A percentile compares a stretch with the other conserved stretches of the same genome.
These are phyloP conservation scores for Baccha elongata DNA, from an alignment of 2,888 invertebrate genomes.

Conservation along the genomic window DNA sequence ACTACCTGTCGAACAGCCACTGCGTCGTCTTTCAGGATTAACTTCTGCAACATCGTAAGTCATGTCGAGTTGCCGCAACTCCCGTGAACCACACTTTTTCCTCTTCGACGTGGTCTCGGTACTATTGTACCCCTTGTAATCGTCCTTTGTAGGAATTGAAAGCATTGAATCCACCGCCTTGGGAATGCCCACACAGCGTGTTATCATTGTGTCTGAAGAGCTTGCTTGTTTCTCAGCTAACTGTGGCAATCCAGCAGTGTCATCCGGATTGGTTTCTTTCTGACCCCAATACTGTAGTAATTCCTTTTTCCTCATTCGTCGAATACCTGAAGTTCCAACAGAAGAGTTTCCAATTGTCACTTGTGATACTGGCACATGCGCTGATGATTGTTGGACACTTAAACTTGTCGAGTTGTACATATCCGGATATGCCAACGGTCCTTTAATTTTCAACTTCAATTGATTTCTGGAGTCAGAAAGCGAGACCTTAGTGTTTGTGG, in stretches of 20 bases:
- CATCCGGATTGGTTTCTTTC: slow-evolving; percentile 91
- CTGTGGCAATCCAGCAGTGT: slow-evolving; percentile 84
- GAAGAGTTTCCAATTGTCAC: slow-evolving; percentile 71
- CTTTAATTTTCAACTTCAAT: slow-evolving; percentile 94
- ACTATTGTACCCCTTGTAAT: slow-evolving; percentile 87
- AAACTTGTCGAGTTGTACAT: slow-evolving; percentile 86
- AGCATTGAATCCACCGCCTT: slow-evolving; percentile 94
- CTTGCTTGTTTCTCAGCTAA: slow-evolving; percentile 79
- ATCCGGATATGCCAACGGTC: slow-evolving; percentile 90
- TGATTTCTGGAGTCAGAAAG: slow-evolving; percentile 92
- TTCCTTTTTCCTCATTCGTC: slow-evolving; percentile 95
- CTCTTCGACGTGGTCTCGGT: slow-evolving; percentile 85
- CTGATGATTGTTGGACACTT: slow-evolving; percentile 77
- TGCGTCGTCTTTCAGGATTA: slow-evolving; percentile 83
- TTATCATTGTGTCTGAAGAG: slow-evolving; percentile 84
- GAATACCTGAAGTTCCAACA: slow-evolving; percentile 86
- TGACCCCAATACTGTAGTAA: slow-evolving; percentile 92
- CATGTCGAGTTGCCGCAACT: slow-evolving; percentile 86
- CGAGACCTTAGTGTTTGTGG: slow-evolving; percentile 87
- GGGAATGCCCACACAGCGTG: slow-evolving; percentile 84
- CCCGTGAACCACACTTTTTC: slow-evolving; percentile 84
- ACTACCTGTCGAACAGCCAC: slow-evolving; percentile 82
- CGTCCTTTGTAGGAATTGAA: slow-evolving; percentile 93
- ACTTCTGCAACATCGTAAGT: slow-evolving; percentile 84
- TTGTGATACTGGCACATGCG: slow-evolving; percentile 75